Evolutionary conservation across 2,888 invertebrate genomes (phyloP), one percentile per base, ranked within the genome.

Genomic region (Hydriomena furcata): DNA sequence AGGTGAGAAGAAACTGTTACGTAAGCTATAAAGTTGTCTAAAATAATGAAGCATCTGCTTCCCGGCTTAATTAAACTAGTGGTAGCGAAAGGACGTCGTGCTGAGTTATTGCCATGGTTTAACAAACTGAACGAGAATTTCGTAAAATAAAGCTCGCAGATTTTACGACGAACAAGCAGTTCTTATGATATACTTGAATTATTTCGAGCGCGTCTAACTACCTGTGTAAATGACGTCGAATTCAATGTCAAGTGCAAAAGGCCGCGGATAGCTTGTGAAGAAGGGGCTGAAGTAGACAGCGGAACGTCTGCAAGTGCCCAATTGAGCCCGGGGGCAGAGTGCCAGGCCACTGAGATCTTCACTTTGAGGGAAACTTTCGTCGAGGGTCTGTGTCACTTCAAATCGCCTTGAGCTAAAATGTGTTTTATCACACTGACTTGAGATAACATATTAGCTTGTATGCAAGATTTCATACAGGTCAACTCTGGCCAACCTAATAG

Each of bases 311-410:
- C 41, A 55, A 56, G 52, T 45, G 54, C 28, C 47, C 58, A 58
- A 56, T 60, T 57, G 47, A 51, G 65, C 64, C 59, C 48, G 49
- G 40, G 50, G 61, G 55, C 66, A 48, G 47, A 60, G 56, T 58
- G 61, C 63, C 64, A 61, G 27, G 61, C 49, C 56, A 48, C 50
- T 53, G 54, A 63, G 63, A 60, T 65, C 65, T 63, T 57, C 65
- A 66, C 66, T 68, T 61, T 50, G 63, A 65, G 59, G 61, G 61
- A 70, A 74, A 73, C 65, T 74, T 68, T 28, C 23, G 51, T 28
- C 17, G 11, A 35, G 37, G 32, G 21, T 35, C 52, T 31, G 13
- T 31, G 31, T 23, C 41, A 31, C 41, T 31, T 31, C 8, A 24
- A 23, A 31, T n/a, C n/a, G 11, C 20, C 12, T 35, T 43, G 20